These are phyloP conservation scores for Drosophila pullipes DNA, from an alignment of 2,888 invertebrate genomes.

Conservation along the genomic window DNA sequence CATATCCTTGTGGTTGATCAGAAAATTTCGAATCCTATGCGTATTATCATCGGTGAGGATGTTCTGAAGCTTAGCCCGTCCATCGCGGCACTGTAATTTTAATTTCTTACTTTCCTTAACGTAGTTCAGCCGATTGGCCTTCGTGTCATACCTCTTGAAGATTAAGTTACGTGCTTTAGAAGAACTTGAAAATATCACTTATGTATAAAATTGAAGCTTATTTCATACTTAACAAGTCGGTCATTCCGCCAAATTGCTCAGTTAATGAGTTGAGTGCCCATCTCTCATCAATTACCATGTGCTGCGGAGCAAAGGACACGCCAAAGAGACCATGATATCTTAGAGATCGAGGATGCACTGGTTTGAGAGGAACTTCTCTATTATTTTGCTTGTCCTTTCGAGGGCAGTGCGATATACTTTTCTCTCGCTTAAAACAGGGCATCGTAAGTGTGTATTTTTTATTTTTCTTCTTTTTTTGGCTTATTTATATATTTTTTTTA, in stretches of 20 bases:
- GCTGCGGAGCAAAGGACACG: conserved; percentile 74
- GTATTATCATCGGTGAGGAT: conserved; percentile 72
- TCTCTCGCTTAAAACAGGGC: conserved; percentile 30
- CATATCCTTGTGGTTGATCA: conserved; percentile 82
- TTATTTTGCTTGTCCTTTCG: conserved; percentile 28
- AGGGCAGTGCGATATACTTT: neutral
- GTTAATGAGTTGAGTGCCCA: conserved; percentile 80
- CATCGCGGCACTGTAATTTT: conserved; percentile 78
- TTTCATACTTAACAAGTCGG: conserved; percentile 78
- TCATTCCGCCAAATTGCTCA: conserved; percentile 80
- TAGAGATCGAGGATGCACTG: conserved; percentile 77
- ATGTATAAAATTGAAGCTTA: too few relatives aligned
- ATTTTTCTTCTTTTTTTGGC: neutral
- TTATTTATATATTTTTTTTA: neutral
- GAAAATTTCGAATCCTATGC: conserved; percentile 76
- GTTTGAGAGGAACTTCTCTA: conserved; percentile 60
- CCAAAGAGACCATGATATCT: conserved; percentile 83
- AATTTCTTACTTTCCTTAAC: conserved; percentile 63
- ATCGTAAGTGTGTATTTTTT: conserved; percentile 10
- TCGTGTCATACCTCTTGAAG: conserved; percentile 72
- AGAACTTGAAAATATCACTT: neutral
- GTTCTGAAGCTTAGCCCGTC: conserved; percentile 76
- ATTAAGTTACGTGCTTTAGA: conserved; percentile 68
- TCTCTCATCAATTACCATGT: conserved; percentile 80
- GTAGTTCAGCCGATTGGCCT: conserved; percentile 62